A percentile compares a stretch with the other conserved stretches of the same genome.
phyloP scores from a whole-genome alignment of 2,113 vertebrate genomes.

The Pollachius pollachius region DNA sequence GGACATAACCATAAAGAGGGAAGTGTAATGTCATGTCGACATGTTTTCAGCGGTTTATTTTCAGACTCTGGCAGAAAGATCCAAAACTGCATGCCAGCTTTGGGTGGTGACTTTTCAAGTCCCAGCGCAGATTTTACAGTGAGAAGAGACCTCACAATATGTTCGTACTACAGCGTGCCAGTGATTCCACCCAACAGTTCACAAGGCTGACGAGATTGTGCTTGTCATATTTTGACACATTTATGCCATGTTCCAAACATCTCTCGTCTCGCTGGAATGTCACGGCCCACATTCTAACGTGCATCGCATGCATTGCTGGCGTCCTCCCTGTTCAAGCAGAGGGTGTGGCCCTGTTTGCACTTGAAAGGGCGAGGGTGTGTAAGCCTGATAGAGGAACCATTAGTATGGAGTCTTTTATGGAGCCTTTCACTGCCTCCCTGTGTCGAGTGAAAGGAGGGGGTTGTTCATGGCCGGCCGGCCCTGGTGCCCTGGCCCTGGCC shows the following conservation, averaged over 20 bases:
- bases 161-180: no score
- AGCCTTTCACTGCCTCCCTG: slow-evolving; percentile 50
- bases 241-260: not conserved
- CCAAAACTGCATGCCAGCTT: no score
- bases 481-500: slow-evolving; percentile 1
- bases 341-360: slow-evolving; percentile 57
- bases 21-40: no score
- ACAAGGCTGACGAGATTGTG: no score
- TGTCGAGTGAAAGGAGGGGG: slow-evolving; percentile 42
- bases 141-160: no score
- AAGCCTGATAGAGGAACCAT: slow-evolving; percentile 51
- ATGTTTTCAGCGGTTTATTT: no score
- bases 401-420: slow-evolving; percentile 59
- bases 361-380: slow-evolving; percentile 33
- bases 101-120: no score
- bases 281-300: slow-evolving; percentile 8
- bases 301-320: slow-evolving; percentile 29
- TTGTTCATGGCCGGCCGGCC: slow-evolving; percentile 44
- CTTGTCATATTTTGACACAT: not conserved
- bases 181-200: no score
- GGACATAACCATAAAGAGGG: no score
- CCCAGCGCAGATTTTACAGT: no score
- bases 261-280: not conserved
- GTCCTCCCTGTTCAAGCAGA: slow-evolving; percentile 23
- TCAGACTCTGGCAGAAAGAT: no score